A percentile compares a stretch with the other conserved stretches of the same genome.
phyloP scores from a whole-genome alignment of 2,113 vertebrate species.

The Oreotrochilus melanogaster region DNA sequence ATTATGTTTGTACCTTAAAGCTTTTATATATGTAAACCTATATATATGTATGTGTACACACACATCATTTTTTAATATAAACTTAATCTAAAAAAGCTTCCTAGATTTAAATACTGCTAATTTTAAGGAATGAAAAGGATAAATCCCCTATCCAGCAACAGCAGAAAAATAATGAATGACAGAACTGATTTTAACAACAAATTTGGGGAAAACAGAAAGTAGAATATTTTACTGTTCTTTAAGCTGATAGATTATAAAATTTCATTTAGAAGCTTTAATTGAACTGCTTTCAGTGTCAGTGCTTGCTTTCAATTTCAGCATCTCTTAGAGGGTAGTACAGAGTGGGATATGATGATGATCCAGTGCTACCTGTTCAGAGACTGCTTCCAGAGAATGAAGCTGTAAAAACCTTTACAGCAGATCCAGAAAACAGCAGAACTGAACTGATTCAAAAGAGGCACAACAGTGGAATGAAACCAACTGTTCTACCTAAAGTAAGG shows the following conservation, averaged over 20 bases:
- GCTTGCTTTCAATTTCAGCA: not conserved
- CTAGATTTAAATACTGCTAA: not conserved
- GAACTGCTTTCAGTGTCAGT: not conserved
- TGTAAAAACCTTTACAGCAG: not conserved
- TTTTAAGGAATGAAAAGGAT: not conserved
- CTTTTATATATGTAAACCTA: not conserved
- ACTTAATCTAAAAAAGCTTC: not conserved
- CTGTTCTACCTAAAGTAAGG: not conserved
- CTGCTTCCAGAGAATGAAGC: not conserved
- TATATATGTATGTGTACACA: not conserved
- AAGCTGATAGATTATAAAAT: not conserved
- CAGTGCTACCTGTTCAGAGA: not conserved
- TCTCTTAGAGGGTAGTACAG: not conserved
- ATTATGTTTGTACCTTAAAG: not conserved
- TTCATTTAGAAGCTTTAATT: not conserved
- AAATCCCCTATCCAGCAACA: not conserved
- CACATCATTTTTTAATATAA: not conserved
- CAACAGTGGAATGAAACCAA: not conserved
- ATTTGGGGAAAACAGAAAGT: not conserved
- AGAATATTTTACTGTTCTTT: not conserved
- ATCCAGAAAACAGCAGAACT: not conserved
- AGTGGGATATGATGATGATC: not conserved
- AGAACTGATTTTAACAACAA: not conserved
- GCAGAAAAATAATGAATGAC: not conserved
- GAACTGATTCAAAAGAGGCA: not conserved